Evolutionary conservation across 2,113 vertebrate genomes (phyloP).

Genomic region (Myrmecophaga tridactyla): DNA sequence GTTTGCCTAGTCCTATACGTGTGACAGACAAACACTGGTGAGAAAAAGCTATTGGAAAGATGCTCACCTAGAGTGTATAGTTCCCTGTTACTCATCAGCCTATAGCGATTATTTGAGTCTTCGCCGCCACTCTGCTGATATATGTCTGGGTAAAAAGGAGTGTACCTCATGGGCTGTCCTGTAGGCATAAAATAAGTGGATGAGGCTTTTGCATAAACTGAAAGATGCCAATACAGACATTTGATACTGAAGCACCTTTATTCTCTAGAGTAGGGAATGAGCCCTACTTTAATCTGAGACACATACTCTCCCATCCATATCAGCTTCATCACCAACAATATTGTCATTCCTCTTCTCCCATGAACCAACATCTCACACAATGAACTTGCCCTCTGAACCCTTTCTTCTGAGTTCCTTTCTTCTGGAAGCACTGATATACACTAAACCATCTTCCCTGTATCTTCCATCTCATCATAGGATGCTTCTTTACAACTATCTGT

Average conservation of each 20-base stretch:
- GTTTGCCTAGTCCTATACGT: rapidly evolving
- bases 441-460: neutral
- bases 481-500: neutral
- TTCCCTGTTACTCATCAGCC: neutral
- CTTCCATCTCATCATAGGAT: neutral
- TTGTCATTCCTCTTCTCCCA: neutral
- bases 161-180: rapidly evolving
- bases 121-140: rapidly evolving
- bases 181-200: rapidly evolving
- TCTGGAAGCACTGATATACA: neutral
- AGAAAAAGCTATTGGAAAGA: neutral
- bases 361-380: neutral
- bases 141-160: rapidly evolving
- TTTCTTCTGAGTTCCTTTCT: neutral
- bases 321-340: neutral
- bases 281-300: neutral
- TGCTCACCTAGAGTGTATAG: neutral
- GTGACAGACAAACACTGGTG: neutral
- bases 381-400: neutral
- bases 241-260: rapidly evolving
- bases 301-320: neutral
- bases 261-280: neutral
- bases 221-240: neutral
- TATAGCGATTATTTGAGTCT: neutral
- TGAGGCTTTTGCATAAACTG: neutral